A percentile compares a stretch with the other conserved stretches of the same genome.
phyloP scores from a whole-genome alignment of 2,113 vertebrate genomes.

The Poeciliopsis prolifica region DNA sequence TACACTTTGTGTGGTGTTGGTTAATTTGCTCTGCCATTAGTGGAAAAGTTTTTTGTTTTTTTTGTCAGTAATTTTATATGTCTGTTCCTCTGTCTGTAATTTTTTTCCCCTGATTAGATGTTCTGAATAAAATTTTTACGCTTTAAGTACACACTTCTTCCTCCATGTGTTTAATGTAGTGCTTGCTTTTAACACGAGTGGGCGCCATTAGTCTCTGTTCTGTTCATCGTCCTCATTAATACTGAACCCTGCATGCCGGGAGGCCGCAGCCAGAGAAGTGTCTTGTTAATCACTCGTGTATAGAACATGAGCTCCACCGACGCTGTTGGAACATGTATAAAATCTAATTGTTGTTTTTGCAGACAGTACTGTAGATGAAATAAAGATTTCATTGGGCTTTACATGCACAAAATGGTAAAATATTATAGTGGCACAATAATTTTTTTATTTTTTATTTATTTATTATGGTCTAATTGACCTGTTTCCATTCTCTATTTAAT shows the following conservation, averaged over 20 bases:
- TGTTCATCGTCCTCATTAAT: not conserved
- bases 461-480: conserved; percentile 10
- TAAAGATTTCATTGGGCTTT: not conserved
- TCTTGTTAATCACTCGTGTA: not conserved
- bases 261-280: not conserved
- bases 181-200: conserved; percentile 46
- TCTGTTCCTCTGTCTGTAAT: not conserved
- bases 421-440: fast-evolving
- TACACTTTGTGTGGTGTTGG: not conserved
- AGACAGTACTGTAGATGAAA: not conserved
- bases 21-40: not conserved
- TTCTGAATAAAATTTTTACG: not conserved
- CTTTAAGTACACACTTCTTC: not conserved
- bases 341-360: not conserved
- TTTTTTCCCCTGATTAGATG: not conserved
- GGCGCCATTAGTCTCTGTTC: conserved; percentile 43
- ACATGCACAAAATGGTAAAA: not conserved
- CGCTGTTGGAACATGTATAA: not conserved
- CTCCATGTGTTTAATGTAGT: conserved; percentile 19
- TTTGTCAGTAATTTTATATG: not conserved
- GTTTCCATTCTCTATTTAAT: not conserved
- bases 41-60: not conserved
- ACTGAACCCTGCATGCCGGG: not conserved
- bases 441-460: conserved; percentile 36
- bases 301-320: not conserved